Evolutionary conservation across 1,140 invertebrate genomes (phyloP).

Genomic region (Leptinotarsa texana): DNA sequence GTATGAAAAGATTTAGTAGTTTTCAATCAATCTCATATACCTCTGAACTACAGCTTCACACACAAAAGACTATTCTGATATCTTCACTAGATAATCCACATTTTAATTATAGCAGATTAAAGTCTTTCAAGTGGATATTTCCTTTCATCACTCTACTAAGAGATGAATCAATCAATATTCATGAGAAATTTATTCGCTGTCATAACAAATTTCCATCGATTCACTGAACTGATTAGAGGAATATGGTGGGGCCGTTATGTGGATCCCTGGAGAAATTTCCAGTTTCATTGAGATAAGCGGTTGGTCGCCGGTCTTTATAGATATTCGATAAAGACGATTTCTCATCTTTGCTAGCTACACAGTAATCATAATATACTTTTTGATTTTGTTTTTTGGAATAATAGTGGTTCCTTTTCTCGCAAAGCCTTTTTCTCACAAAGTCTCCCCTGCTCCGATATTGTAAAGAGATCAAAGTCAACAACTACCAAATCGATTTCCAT

Average conservation of each 20-base stretch:
- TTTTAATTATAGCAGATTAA: not conserved
- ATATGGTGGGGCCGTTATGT: not conserved
- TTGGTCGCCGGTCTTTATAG: not conserved
- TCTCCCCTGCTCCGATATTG: no score
- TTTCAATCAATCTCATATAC: not conserved
- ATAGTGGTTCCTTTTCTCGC: no score
- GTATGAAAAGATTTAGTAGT: not conserved
- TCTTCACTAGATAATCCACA: not conserved
- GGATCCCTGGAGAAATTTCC: not conserved
- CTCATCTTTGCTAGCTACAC: not conserved
- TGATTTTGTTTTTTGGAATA: no score
- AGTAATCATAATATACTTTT: no score
- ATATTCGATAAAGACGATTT: not conserved
- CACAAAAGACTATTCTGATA: not conserved
- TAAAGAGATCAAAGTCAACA: no score
- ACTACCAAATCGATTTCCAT: no score
- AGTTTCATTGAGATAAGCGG: not conserved
- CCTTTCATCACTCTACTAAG: not conserved
- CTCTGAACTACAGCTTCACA: not conserved
- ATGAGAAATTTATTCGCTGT: conserved; percentile 3
- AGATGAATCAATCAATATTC: not conserved
- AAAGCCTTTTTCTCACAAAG: no score
- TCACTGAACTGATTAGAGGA: not conserved
- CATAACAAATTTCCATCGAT: not conserved
- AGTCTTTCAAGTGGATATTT: conserved; percentile 1